Evolutionary conservation across 2,797 vertebrate species (phyloP), one percentile per base, ranked within the genome.

Genomic region (Neosilurus mollespiculum): DNA sequence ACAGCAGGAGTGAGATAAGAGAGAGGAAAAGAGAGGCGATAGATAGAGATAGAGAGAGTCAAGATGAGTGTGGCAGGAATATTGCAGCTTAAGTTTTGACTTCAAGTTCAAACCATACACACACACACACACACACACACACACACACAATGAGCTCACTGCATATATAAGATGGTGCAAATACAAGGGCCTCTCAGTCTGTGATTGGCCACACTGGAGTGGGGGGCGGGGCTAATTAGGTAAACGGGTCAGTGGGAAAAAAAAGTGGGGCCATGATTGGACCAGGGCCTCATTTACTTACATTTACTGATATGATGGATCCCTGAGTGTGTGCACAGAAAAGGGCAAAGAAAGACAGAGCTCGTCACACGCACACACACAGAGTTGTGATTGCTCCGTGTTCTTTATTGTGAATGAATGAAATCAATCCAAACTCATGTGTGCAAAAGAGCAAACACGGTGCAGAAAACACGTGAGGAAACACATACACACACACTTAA

Each of bases 271-370:
- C 79, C 76, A 62, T 84, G 61, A 82, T n/a, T 86, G 53, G 66
- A 76, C 69, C 16, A 72, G 83, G 65, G 56, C 56, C 49, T 81
- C 30, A 61, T 75, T 95, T 99, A 99, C 98, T 99, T 98, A 99
- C 98, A 99, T 84, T 88, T 88, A 96, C 96, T 94, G 88, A 95
- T 94, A 94, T 96, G 97, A 93, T 97, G 97, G 95, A 96, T 96
- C 95, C 97, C 98, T 99, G 96, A 92, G 94, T 95, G 95, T 92
- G 95, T 96, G 93, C 94, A 93, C 94, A 43, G 93, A 94, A 95
- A 94, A 93, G 93, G 93, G 94, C 94, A 71, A 64, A 94, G 94
- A 96, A 93, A 95, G 95, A 95, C 93, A 96, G 92, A 92, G 89
- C 86, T 89, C 88, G 93, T 93, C 85, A 93, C 82, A 88, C 78